Evolutionary conservation across 2,113 vertebrate genomes (phyloP), one percentile per base, ranked within the genome.

Genomic region (Ia io): DNA sequence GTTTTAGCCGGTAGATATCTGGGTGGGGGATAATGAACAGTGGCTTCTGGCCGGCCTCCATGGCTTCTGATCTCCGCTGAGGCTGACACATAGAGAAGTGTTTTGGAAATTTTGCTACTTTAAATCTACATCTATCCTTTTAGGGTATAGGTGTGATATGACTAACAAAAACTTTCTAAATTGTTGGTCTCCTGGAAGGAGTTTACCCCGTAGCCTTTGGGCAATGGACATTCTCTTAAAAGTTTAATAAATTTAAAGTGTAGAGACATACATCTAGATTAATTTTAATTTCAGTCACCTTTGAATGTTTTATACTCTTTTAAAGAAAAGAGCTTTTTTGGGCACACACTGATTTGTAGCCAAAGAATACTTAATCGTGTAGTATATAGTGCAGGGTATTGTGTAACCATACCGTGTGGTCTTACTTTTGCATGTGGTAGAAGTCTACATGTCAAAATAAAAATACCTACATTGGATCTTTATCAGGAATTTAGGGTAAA

Each of bases 171-270:
- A 32, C 40, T 73, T 88, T 44, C 63, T 13, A 23, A 61, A 37
- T 59, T 53, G 9, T 79, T 73, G 6, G 11, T 71, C 35, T 71
- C 42, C 23, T 84, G 51, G 37, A 73, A 92, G n/a, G 25, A 22
- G 6, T 59, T 78, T 71, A 49, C 11, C 25, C 32, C 40, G 13
- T 73, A 78, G 70, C 17, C 61, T 78, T 87, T 61, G 51, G n/a
- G 23, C 71, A 84, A 40, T 53, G 69, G 18, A 47, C n/a, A 51
- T 73, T 74, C 71, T 93, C 37, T 78, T 35, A 71, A 79, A 73
- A 88, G 9, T 40, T 59, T 84, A 79, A 88, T 47, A 61, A 73
- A 32, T 94, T 91, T 73, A n/a, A 84, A 97, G 67, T 84, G n/a
- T 51, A 61, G 44, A 93, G 63, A 40, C 37, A 25, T 17, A 79